Percentiles rank a stretch among this genome's conserved stretches.
Evolutionary conservation across 1,140 invertebrate genomes (phyloP).

Genomic region (Drosophila athabasca): DNA sequence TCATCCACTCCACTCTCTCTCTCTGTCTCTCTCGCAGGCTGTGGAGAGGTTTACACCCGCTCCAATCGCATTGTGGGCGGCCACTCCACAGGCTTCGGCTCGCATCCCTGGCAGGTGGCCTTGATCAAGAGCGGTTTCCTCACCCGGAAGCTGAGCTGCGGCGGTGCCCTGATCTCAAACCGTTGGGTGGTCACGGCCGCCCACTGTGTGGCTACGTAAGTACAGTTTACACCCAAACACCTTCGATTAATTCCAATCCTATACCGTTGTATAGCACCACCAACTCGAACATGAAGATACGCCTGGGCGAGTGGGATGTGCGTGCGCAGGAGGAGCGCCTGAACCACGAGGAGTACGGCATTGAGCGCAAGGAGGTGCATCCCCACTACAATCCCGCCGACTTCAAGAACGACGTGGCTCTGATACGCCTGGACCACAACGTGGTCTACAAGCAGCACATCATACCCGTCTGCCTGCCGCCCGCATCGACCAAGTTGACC

Average conservation of each 20-base stretch:
- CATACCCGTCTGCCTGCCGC: conserved; percentile 92
- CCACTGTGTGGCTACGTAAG: conserved; percentile 95
- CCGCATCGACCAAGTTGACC: conserved; percentile 89
- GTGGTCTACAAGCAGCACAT: conserved; percentile 95
- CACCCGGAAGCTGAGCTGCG: conserved; percentile 94
- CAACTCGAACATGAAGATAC: conserved; percentile 92
- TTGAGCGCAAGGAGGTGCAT: conserved; percentile 95
- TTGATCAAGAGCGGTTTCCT: conserved; percentile 96
- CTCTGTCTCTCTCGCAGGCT: conserved; percentile 86
- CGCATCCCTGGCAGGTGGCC: conserved; percentile 97
- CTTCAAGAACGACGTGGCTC: conserved; percentile 94
- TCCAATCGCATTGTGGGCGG: conserved; percentile 97
- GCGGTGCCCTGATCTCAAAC: conserved; percentile 94
- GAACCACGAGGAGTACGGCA: conserved; percentile 93
- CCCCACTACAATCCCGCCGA: conserved; percentile 94
- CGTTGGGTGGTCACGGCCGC: conserved; percentile 95
- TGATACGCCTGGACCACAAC: conserved; percentile 91
- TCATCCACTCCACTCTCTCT: too few relatives aligned
- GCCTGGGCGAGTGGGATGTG: conserved; percentile 96
- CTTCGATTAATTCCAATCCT: too few relatives aligned
- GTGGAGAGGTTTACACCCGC: conserved; percentile 92
- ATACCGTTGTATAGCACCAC: conserved; percentile 85
- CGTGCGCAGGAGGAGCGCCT: conserved; percentile 91
- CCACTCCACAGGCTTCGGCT: conserved; percentile 93
- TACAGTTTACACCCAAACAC: conserved; percentile 48